Evolutionary conservation across 2,888 invertebrate genomes (phyloP).

Genomic region (Strigamia transsilvanica): DNA sequence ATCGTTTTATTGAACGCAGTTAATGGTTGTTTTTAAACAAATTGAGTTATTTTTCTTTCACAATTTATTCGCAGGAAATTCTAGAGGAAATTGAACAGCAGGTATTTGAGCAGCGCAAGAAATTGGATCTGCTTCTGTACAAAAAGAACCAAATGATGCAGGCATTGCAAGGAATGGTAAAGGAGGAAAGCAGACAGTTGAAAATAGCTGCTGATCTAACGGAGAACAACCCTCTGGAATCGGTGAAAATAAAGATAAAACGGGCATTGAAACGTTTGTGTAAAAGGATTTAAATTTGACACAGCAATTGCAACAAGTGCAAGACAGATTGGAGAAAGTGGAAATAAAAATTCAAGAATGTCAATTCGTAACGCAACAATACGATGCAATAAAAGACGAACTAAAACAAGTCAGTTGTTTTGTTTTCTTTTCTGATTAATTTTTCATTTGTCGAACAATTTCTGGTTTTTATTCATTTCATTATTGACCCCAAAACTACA

Average conservation of each 20-base stretch:
- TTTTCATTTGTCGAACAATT: too few species aligned
- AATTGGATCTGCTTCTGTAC: neutral
- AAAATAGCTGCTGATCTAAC: constrained; percentile 25
- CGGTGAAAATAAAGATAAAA: constrained; percentile 12
- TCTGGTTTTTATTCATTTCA: too few species aligned
- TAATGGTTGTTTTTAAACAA: neutral
- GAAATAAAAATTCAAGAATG: constrained; percentile 47
- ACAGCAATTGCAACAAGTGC: constrained; percentile 18
- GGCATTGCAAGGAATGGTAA: neutral
- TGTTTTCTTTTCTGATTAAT: neutral
- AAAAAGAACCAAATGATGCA: neutral
- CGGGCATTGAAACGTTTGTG: neutral
- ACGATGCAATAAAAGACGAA: neutral
- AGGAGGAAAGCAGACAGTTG: neutral
- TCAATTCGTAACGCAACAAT: constrained; percentile 12
- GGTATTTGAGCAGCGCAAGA: constrained; percentile 29
- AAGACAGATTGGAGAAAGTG: constrained; percentile 25
- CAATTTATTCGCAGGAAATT: neutral
- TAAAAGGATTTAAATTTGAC: constrained; percentile 24
- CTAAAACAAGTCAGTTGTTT: constrained; percentile 12
- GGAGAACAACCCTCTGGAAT: constrained; percentile 12
- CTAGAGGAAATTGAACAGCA: constrained; percentile 39
- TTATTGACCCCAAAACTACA: too few species aligned
- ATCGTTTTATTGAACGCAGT: neutral
- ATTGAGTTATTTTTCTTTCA: neutral